phyloP scores from a whole-genome alignment of 1,140 invertebrate species.

The Drosophila fuyamai region DNA sequence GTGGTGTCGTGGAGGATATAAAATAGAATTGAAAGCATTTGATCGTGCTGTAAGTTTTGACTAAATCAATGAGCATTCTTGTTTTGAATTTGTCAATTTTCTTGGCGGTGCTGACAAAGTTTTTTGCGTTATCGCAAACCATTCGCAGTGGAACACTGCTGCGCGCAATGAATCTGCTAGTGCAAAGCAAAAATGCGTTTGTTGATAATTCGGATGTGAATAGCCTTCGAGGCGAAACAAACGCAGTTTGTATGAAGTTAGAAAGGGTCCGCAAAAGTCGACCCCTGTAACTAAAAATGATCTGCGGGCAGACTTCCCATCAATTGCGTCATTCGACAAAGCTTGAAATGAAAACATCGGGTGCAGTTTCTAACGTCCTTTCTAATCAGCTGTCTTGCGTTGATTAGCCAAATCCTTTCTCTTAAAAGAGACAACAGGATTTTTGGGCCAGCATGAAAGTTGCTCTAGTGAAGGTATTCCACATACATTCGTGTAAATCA shows the following conservation, averaged over 20 bases:
- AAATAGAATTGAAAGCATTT: too few species aligned
- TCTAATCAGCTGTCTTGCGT: neutral
- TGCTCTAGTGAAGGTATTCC: too few species aligned
- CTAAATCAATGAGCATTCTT: neutral
- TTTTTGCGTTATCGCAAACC: neutral
- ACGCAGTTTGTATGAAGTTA: too few species aligned
- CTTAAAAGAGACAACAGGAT: too few species aligned
- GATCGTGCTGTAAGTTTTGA: neutral
- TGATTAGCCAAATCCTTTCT: neutral
- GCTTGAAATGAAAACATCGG: neutral
- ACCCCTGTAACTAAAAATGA: neutral
- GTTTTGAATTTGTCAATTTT: neutral
- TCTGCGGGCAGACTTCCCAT: conserved; percentile 5
- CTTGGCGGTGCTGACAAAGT: neutral
- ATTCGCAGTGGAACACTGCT: conserved; percentile 1
- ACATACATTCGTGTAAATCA: too few species aligned
- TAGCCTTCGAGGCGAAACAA: conserved; percentile 6
- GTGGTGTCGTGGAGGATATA: too few species aligned
- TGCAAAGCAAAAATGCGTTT: conserved; percentile 7
- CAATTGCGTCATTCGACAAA: neutral
- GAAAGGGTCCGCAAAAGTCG: conserved; percentile 2
- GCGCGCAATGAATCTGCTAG: neutral
- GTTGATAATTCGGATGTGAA: conserved; percentile 8
- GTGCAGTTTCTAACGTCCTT: neutral
- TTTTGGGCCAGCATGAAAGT: neutral